These are phyloP conservation scores for Schlechtendalia chinensis DNA, from an alignment of 1,140 invertebrate genomes.

Conservation along the genomic window DNA sequence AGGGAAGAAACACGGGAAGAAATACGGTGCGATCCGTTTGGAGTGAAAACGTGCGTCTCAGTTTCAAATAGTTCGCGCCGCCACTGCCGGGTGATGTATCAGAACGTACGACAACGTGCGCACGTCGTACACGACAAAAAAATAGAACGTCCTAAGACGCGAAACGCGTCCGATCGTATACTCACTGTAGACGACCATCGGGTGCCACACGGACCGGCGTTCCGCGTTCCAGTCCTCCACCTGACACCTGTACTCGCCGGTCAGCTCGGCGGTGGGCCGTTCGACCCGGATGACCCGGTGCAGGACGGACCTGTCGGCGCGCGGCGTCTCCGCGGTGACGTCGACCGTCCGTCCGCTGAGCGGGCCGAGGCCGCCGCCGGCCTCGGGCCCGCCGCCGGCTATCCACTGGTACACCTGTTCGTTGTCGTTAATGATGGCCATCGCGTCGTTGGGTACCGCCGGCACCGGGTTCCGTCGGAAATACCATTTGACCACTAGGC, in stretches of 20 bases:
- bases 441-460: not conserved
- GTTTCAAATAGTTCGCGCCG: too few relatives aligned
- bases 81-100: too few relatives aligned
- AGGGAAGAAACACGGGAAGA: too few relatives aligned
- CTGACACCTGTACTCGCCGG: conserved; percentile 38
- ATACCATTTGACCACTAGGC: conserved; percentile 39
- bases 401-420: conserved; percentile 42
- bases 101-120: too few relatives aligned
- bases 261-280: conserved; percentile 18
- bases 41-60: too few relatives aligned
- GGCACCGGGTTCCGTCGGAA: not conserved
- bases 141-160: too few relatives aligned
- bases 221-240: conserved; percentile 38
- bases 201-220: conserved; percentile 9
- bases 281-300: conserved; percentile 26
- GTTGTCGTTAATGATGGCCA: conserved; percentile 17
- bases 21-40: too few relatives aligned
- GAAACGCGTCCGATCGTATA: too few relatives aligned
- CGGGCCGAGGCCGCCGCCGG: not conserved
- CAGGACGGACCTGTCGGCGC: not conserved
- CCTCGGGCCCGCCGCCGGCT: conserved; percentile 16
- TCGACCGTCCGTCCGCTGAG: conserved; percentile 1
- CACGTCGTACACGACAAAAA: too few relatives aligned
- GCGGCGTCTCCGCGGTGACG: not conserved
- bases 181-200: conserved; percentile 42